phyloP scores from a whole-genome alignment of 2,888 invertebrate genomes.

The Ellobium chinense region DNA sequence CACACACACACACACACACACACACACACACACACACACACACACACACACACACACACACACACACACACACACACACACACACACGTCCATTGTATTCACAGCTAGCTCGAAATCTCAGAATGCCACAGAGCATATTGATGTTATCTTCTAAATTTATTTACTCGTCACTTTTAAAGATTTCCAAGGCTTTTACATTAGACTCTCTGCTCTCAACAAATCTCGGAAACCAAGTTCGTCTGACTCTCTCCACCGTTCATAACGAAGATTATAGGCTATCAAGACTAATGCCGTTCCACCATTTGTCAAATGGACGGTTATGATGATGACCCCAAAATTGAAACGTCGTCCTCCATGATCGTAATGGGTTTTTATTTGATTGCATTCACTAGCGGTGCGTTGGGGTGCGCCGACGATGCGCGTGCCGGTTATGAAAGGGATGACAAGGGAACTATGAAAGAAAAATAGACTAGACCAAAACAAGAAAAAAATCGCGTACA shows the following conservation, averaged over 20 bases:
- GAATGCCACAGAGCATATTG: too few relatives aligned
- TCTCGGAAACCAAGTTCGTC: too few relatives aligned
- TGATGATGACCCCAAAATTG: slow-evolving; percentile 3
- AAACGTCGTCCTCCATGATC: neutral
- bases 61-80: neutral
- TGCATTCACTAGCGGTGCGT: neutral
- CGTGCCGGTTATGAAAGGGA: neutral
- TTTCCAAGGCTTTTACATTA: too few relatives aligned
- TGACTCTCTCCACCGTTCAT: neutral
- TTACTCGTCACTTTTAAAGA: too few relatives aligned
- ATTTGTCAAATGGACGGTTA: slow-evolving; percentile 4
- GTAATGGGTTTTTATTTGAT: slow-evolving; percentile 29
- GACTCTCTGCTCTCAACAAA: too few relatives aligned
- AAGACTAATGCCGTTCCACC: neutral
- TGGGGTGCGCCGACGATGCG: neutral
- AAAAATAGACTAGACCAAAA: too few relatives aligned
- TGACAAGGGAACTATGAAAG: neutral
- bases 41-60: neutral
- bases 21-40: neutral
- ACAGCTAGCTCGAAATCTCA: too few relatives aligned
- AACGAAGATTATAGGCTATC: neutral
- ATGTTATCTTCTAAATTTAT: too few relatives aligned
- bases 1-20: neutral
- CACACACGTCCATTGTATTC: neutral
- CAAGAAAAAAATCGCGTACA: too few relatives aligned